These are phyloP conservation scores for Graphium colonna DNA, from an alignment of 2,888 invertebrate genomes.

Conservation along the genomic window DNA sequence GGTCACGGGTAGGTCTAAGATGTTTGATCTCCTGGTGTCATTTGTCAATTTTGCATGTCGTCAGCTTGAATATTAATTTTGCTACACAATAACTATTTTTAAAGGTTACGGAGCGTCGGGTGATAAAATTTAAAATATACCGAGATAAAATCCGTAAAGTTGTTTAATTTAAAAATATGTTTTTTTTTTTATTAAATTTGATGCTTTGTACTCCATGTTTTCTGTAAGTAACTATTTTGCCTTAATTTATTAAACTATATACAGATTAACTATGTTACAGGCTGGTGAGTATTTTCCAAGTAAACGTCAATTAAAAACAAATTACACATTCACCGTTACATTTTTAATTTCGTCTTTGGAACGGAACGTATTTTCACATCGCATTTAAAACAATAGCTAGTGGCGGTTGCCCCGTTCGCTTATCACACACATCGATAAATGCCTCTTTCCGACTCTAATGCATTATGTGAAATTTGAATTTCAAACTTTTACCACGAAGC, in stretches of 20 bases:
- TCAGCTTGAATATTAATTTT: no score
- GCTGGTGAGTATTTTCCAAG: slow-evolving; percentile 7
- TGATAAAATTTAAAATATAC: no score
- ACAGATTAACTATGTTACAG: not conserved
- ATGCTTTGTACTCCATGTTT: not conserved
- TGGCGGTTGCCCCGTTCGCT: slow-evolving; percentile 61
- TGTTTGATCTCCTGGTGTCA: no score
- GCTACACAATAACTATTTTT: no score
- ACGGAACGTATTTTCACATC: slow-evolving; percentile 64
- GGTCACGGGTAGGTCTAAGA: no score
- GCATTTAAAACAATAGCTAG: slow-evolving; percentile 69
- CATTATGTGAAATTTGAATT: slow-evolving; percentile 68
- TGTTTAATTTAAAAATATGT: no score
- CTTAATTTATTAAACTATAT: slow-evolving; percentile 12
- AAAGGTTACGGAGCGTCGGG: no score
- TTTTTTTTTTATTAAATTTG: no score
- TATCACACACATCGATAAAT: slow-evolving; percentile 68
- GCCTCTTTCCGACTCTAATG: slow-evolving; percentile 60
- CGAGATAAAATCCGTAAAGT: no score
- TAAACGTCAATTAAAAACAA: slow-evolving; percentile 56
- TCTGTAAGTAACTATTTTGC: not conserved
- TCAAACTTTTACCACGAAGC: slow-evolving; percentile 30
- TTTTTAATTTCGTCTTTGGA: slow-evolving; percentile 55
- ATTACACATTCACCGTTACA: slow-evolving; percentile 55
- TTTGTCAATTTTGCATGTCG: no score